Evolutionary conservation across 1,140 invertebrate species (phyloP).

Genomic region (Palaemon carinicauda): DNA sequence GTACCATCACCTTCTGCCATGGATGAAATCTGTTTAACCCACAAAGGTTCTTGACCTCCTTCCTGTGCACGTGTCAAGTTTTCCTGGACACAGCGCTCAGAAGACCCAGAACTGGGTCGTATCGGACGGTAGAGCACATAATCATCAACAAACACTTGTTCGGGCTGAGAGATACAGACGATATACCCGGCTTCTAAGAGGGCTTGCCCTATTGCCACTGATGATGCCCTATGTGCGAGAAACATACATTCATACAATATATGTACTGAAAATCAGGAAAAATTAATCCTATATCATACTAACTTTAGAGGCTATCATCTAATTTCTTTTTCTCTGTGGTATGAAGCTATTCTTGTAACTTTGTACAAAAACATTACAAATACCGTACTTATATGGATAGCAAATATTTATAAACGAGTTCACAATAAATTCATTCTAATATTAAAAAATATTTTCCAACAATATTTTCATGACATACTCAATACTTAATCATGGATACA

Average conservation of each 20-base stretch:
- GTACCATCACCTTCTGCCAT: constrained; percentile 34
- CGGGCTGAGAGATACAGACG: constrained; percentile 71
- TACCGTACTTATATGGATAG: too few species aligned
- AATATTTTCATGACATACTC: too few species aligned
- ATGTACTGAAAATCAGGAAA: not conserved
- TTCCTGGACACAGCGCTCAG: constrained; percentile 56
- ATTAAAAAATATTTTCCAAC: too few species aligned
- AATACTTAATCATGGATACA: too few species aligned
- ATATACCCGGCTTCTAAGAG: constrained; percentile 81
- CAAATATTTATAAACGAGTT: too few species aligned
- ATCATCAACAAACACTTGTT: constrained; percentile 70
- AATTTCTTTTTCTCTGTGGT: too few species aligned
- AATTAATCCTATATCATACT: too few species aligned
- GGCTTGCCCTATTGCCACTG: constrained; percentile 80
- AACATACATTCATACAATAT: not conserved
- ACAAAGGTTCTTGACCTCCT: constrained; percentile 74
- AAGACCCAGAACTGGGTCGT: constrained; percentile 58
- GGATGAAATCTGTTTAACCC: constrained; percentile 74
- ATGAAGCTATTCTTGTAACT: too few species aligned
- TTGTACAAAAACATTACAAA: too few species aligned
- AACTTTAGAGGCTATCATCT: too few species aligned
- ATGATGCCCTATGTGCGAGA: constrained; percentile 74
- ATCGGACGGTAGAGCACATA: constrained; percentile 70
- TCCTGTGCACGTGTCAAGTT: constrained; percentile 51
- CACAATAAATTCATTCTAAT: too few species aligned